Evolutionary conservation across 2,888 invertebrate species (phyloP), one percentile per base, ranked within the genome.

Genomic region (Melangyna quadrimaculata): DNA sequence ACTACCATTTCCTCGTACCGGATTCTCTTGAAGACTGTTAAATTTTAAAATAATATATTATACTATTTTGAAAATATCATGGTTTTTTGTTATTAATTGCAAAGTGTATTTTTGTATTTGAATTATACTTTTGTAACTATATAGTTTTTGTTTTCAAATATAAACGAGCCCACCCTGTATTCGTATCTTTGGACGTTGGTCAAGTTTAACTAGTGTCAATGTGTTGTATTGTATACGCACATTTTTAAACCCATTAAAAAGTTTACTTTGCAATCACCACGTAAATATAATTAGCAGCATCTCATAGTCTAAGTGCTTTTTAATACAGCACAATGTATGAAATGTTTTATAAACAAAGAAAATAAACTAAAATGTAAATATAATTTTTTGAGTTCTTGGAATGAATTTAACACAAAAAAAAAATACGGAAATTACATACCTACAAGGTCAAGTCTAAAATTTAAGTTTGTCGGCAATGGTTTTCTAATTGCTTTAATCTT

Each of bases 271-370:
- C 19, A 35, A 35, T 17, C 14, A 71, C 29, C 29, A 61, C 48
- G 57, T 67, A 53, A 80, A 61, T 57, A 53, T 35, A 70, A 73
- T 73, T 61, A 74, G 43, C 51, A 53, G 24, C 51, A 27, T 53
- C 45, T 53, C 32, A 43, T 24, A 29, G 45, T 63, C 69, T 74
- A 63, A 59, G 19, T 72, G 40, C 12, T 37, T 67, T 67, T 67
- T 69, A 55, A 48, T 48, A 19, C 55, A 40, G 17, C 40, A 51
- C 17, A 69, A 51, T 32, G 40, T 14, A 24, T 65, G 35, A 37
- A 55, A 73, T 59, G 53, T 51, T 12, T 4, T 4, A 4, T 17
- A 48, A 75, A 48, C 63, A 63, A n/a, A n/a, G 9, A 63, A 29
- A 45, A 27, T 17, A 27, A 45, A 27, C 10, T 17, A 9, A 45